Conservation (phyloP, 2,113 vertebrate species). For the Barnardius zonarius region DNA sequence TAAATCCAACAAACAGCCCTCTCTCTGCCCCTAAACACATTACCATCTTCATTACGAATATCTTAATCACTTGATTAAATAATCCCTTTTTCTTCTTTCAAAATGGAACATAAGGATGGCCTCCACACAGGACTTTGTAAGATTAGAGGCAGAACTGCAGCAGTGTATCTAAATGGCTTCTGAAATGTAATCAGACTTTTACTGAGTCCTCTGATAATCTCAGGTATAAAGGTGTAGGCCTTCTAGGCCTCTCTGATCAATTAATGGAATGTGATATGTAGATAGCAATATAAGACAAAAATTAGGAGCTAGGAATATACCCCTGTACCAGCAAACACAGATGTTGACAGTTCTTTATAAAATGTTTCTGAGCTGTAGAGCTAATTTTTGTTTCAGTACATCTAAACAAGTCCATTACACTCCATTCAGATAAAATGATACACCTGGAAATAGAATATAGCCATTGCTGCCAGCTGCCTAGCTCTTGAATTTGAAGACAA, state of each 20-base stretch:
- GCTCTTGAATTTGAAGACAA: not conserved
- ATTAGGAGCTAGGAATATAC: not conserved
- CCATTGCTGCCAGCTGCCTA: not conserved
- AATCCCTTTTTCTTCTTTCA: not conserved
- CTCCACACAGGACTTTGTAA: not conserved
- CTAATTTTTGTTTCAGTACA: not conserved
- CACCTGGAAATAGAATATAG: not conserved
- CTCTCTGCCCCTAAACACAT: rapidly evolving
- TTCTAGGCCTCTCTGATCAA: not conserved
- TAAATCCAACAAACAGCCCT: not conserved
- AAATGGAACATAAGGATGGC: not conserved
- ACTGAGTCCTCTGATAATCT: not conserved
- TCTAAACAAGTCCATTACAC: not conserved
- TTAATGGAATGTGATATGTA: not conserved
- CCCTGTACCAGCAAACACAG: not conserved
- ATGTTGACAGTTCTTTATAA: not conserved
- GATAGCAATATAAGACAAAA: not conserved
- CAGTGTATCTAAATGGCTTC: not conserved
- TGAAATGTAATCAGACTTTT: not conserved
- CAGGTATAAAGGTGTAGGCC: not conserved
- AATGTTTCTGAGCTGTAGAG: not conserved
- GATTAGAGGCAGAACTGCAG: not conserved
- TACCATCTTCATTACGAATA: not conserved
- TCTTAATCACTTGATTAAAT: not conserved
- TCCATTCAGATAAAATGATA: not conserved